phyloP scores from a whole-genome alignment of 2,113 vertebrate species.

The Albula glossodonta region DNA sequence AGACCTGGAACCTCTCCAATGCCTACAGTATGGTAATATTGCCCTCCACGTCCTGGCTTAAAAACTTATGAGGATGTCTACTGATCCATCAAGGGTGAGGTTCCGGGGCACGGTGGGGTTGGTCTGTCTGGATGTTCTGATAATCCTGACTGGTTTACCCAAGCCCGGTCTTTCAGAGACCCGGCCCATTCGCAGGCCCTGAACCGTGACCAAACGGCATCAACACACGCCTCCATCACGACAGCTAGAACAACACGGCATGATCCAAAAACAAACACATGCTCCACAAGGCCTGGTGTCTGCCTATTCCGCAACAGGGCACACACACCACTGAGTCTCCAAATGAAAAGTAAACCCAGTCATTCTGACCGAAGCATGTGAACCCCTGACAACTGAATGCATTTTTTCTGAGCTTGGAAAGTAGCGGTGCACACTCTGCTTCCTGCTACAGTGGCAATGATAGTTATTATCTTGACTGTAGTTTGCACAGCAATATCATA shows the following conservation, averaged over 20 bases:
- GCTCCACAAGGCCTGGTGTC: constrained; percentile 6
- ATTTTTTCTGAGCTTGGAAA: background rate
- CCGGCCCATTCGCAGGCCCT: constrained; percentile 54
- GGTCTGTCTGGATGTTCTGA: constrained; percentile 44
- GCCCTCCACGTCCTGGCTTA: background rate
- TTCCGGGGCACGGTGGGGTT: constrained; percentile 10
- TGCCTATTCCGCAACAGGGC: background rate
- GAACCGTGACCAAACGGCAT: constrained; percentile 55
- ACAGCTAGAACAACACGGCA: constrained; percentile 66
- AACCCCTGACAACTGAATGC: background rate
- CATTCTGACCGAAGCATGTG: background rate
- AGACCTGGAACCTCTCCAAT: too few relatives aligned
- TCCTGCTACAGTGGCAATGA: too few relatives aligned
- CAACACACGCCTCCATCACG: constrained; percentile 56
- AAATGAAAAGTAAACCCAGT: background rate
- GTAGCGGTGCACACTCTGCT: too few relatives aligned
- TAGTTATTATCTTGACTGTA: too few relatives aligned
- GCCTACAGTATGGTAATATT: background rate
- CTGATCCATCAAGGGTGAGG: background rate
- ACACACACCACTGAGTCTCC: background rate
- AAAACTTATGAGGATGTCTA: background rate
- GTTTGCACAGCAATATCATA: too few relatives aligned
- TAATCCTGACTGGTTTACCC: constrained; percentile 54
- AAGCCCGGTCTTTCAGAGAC: constrained; percentile 46
- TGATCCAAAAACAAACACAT: constrained; percentile 65